Evolutionary conservation across 2,113 vertebrate species (phyloP), one percentile per base, ranked within the genome.

Genomic region (Vulpes ferrilata): DNA sequence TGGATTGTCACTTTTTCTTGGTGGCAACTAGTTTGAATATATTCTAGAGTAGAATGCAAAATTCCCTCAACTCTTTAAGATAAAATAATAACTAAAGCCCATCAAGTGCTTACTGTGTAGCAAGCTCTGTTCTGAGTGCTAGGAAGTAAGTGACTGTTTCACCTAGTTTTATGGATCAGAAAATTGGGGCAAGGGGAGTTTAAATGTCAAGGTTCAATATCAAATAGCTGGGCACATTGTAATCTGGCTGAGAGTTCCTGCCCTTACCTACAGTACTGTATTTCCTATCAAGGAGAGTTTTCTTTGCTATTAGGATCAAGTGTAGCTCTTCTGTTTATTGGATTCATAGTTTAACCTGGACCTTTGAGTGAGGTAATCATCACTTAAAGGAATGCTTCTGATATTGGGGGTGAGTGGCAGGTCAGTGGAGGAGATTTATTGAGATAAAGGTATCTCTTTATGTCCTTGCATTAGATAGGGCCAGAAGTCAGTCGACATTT

Each of bases 331-430:
- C 17, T 65, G 19, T 80, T 90, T 76, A 94, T 43, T 60, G 59
- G 71, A 88, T 94, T 84, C 55, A 73, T 65, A 67, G 53, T 74
- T 95, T 93, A 4, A n/a, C 13, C 35, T 86, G 74, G 32, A 74
- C 35, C 35, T 95, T 85, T 79, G 20, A 85, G 16, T 16, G 11
- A 94, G 5, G 59, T 83, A 96, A 82, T 15, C 7, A 91, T 91
- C 5, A 95, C 13, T 95, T 86, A 79, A 92, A 97, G 80, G 43
- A 93, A 73, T 65, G 60, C 92, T 74, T 96, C 8, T 95, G 65
- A 80, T 84, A 59, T 16, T 90, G 27, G 20, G 53, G 53, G 19
- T 11, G 13, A 90, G 25, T 82, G 73, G 35, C 35, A 59, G n/a
- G 48, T 74, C 23, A 67, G 25, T 93, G 48, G 32, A 79, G 64